A percentile compares a stretch with the other conserved stretches of the same genome.
These are phyloP conservation scores for Copidosoma floridanum DNA, from an alignment of 1,140 invertebrate species.

Conservation along the genomic window DNA sequence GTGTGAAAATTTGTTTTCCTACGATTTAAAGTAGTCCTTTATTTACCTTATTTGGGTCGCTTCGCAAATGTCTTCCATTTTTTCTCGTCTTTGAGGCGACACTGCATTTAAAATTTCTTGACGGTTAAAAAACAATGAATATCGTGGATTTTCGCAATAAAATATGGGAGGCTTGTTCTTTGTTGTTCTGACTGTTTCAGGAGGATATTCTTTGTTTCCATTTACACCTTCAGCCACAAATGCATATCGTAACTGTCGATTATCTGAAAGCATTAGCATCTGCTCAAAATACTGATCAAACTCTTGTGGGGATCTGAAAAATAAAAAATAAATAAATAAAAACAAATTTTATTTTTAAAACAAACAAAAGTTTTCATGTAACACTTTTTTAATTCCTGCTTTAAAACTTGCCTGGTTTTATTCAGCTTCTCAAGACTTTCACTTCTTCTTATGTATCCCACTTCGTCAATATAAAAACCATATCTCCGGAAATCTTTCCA, in stretches of 20 bases:
- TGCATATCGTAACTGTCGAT: conserved; percentile 35
- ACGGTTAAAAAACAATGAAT: conserved; percentile 37
- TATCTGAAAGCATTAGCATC: conserved; percentile 47
- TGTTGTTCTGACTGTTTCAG: conserved; percentile 43
- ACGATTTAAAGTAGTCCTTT: no score
- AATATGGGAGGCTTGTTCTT: conserved; percentile 35
- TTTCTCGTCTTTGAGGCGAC: conserved; percentile 42
- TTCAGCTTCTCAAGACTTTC: conserved; percentile 33
- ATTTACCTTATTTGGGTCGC: conserved; percentile 36
- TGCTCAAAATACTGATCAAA: conserved; percentile 44
- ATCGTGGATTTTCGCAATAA: conserved; percentile 48
- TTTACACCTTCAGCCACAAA: conserved; percentile 40
- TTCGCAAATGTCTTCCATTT: conserved; percentile 46
- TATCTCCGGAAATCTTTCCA: conserved; percentile 45
- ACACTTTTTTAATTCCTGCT: neutral
- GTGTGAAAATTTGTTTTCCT: no score
- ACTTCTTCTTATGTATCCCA: conserved; percentile 33
- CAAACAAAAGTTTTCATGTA: neutral
- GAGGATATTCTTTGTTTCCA: conserved; percentile 46
- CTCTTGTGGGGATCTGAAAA: conserved; percentile 45
- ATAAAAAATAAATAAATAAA: conserved; percentile 12
- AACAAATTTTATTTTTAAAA: conserved; percentile 2
- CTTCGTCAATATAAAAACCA: conserved; percentile 40
- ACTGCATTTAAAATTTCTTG: conserved; percentile 41
- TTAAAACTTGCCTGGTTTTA: conserved; percentile 35